A percentile compares a stretch with the other conserved stretches of the same genome.
Evolutionary conservation across 1,140 invertebrate genomes (phyloP).

Genomic region (Choristoneura fumiferana): DNA sequence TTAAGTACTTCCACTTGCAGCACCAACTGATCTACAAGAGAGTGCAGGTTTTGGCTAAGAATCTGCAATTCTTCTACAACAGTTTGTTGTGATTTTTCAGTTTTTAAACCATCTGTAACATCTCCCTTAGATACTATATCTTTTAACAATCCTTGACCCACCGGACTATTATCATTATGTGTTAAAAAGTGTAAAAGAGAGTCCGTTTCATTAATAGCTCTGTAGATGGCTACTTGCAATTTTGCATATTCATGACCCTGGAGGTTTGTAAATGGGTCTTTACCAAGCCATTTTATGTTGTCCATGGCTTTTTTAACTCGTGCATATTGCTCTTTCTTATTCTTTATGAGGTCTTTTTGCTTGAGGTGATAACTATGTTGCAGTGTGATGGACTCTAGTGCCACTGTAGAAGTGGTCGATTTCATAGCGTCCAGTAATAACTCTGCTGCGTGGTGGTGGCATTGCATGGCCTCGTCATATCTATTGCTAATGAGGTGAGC

Average conservation of each 20-base stretch:
- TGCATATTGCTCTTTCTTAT: constrained; percentile 80
- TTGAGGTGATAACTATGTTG: constrained; percentile 82
- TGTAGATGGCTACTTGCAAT: constrained; percentile 79
- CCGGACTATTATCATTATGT: constrained; percentile 38
- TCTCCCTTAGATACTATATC: constrained; percentile 39
- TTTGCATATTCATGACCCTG: constrained; percentile 63
- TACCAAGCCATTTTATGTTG: constrained; percentile 67
- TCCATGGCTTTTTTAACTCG: constrained; percentile 80
- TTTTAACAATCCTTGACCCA: constrained; percentile 36
- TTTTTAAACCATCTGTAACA: constrained; percentile 68
- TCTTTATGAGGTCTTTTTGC: constrained; percentile 78
- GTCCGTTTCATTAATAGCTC: constrained; percentile 82
- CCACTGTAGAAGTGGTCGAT: constrained; percentile 72
- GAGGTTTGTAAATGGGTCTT: constrained; percentile 56
- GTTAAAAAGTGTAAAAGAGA: constrained; percentile 76
- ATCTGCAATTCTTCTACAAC: constrained; percentile 82
- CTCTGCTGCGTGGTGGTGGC: constrained; percentile 81
- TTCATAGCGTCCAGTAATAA: constrained; percentile 79
- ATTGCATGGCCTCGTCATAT: constrained; percentile 82
- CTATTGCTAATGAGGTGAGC: constrained; percentile 78
- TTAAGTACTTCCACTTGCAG: constrained; percentile 80
- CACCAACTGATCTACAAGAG: constrained; percentile 79
- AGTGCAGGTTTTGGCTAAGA: constrained; percentile 79
- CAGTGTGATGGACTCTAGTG: constrained; percentile 80
- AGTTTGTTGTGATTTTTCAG: constrained; percentile 78